Evolutionary conservation across 2,797 vertebrate genomes (phyloP), one percentile per base, ranked within the genome.

Genomic region (Limnodromus scolopaceus): DNA sequence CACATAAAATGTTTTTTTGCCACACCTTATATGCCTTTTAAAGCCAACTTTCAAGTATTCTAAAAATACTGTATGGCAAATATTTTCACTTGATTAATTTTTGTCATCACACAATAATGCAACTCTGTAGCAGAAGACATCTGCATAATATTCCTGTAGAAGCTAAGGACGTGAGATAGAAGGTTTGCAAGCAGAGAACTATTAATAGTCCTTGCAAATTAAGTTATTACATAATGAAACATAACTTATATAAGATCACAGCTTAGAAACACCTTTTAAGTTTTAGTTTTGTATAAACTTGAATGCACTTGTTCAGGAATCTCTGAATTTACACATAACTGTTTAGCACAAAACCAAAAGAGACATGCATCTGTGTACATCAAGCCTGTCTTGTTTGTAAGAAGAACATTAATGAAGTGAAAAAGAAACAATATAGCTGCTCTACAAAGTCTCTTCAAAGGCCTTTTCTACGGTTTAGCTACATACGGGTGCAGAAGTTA

Each of bases 401-500:
- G 41, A 58, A 5, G 48, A 87, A 49, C 20, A 58, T 22, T 28
- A 58, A 51, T 63, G 63, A 84, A 4, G 6, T 23, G 13, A 93
- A 41, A 76, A 87, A 60, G 10, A 54, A 66, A 43, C 4, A 34
- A 43, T 41, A 43, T 3, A 20, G 18, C 13, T 57, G 17, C 16
- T 43, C 19, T 49, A 34, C 5, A 53, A 66, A 61, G 8, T 34
- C 27, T 16, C 39, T 70, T 80, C 23, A 72, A 80, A 86, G 17
- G 30, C 15, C 57, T 66, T 88, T 86, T 51, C 43, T 55, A 9
- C 6, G 4, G 12, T 32, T 87, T 64, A 75, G 43, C 16, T 20
- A 34, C 4, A 16, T 25, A 16, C 0, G 2, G 25, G 7, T 6
- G 4, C 32, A 23, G 28, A 79, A 77, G 23, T 30, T 61, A 23